Evolutionary conservation across 2,113 vertebrate species (phyloP).

Genomic region (Lynx canadensis): DNA sequence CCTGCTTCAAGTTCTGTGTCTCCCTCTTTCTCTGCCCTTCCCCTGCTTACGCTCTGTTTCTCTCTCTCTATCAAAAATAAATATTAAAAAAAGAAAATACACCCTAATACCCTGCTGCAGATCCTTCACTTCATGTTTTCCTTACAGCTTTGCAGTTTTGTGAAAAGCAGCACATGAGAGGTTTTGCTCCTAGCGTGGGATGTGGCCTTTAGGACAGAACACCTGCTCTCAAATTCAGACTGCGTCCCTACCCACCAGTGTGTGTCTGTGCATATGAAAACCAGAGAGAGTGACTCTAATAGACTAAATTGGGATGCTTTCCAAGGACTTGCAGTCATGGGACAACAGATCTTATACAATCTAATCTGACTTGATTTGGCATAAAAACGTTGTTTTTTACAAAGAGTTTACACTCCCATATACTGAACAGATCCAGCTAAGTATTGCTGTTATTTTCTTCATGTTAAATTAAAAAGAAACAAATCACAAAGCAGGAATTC

Average conservation of each 20-base stretch:
- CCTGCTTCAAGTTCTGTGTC: no score
- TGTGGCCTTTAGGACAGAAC: not conserved
- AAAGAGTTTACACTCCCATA: not conserved
- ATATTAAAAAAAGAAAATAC: not conserved
- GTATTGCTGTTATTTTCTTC: not conserved
- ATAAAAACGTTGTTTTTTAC: not conserved
- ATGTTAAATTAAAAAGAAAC: not conserved
- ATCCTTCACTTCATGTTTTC: not conserved
- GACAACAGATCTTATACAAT: not conserved
- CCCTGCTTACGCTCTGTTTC: no score
- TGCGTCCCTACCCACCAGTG: not conserved
- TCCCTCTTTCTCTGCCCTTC: no score
- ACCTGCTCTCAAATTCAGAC: not conserved
- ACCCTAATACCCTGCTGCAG: accelerated
- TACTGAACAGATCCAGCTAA: not conserved
- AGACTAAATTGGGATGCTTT: not conserved
- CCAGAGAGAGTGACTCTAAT: not conserved
- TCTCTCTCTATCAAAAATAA: not conserved
- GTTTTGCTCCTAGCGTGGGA: not conserved
- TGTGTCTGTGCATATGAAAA: constrained; percentile 40
- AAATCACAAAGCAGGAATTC: not conserved
- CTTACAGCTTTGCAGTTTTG: not conserved
- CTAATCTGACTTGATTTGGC: not conserved
- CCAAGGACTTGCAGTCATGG: not conserved
- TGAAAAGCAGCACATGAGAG: not conserved